phyloP scores from a whole-genome alignment of 2,888 invertebrate species.

The Plagodis dolabraria region DNA sequence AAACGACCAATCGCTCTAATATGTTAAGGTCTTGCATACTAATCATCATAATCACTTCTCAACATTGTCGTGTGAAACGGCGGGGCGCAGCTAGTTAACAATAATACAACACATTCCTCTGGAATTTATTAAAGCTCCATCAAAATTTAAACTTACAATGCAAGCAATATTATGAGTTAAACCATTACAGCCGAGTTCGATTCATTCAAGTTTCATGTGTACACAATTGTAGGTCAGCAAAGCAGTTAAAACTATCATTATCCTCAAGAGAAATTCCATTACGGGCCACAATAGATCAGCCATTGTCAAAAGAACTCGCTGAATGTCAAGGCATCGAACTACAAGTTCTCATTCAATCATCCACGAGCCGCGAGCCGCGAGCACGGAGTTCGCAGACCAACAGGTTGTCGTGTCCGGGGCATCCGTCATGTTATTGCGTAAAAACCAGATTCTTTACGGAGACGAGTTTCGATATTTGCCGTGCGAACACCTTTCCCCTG shows the following conservation, averaged over 20 bases:
- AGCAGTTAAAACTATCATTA: not conserved
- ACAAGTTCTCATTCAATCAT: constrained; percentile 8
- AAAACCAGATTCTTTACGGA: constrained; percentile 47
- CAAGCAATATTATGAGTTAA: no score
- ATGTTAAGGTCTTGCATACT: no score
- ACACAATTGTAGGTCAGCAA: no score
- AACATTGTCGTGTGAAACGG: no score
- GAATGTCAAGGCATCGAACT: constrained; percentile 15
- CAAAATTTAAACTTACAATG: no score
- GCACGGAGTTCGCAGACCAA: constrained; percentile 21
- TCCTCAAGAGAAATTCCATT: constrained; percentile 8
- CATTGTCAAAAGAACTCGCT: constrained; percentile 7
- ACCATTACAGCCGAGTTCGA: no score
- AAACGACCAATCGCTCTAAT: no score
- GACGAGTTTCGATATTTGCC: constrained; percentile 51
- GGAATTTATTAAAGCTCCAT: no score
- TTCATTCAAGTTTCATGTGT: no score
- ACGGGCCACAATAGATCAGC: not conserved
- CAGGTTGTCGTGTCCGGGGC: constrained; percentile 39
- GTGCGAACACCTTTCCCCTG: constrained; percentile 62
- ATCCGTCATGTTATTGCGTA: constrained; percentile 46
- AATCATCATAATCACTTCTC: no score
- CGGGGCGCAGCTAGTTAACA: no score
- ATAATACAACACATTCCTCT: no score
- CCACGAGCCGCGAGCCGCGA: constrained; percentile 6